Percentiles rank a stretch among this genome's conserved stretches.
Conservation (phyloP, 2,888 invertebrate genomes). For the Caenorhabditis becei region DNA sequence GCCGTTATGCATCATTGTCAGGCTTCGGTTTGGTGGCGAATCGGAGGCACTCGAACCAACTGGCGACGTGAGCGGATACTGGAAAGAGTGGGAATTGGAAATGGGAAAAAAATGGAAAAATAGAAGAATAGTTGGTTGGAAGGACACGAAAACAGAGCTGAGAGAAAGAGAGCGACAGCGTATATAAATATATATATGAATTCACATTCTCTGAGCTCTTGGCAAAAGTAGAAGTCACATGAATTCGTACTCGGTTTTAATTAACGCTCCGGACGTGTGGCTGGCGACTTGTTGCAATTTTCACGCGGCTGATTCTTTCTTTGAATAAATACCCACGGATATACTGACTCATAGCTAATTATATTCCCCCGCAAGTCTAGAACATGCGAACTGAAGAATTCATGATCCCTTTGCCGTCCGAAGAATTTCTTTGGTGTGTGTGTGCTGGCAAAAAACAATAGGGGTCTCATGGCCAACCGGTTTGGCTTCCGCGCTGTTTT, state of each 20-base stretch:
- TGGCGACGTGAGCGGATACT: conserved; percentile 70
- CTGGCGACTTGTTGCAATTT: conserved; percentile 4
- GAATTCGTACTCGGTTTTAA: conserved; percentile 40
- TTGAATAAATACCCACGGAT: background rate
- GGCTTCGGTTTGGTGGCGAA: conserved; percentile 64
- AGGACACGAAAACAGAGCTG: conserved; percentile 2
- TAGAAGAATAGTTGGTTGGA: background rate
- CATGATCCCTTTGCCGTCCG: background rate
- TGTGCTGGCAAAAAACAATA: background rate
- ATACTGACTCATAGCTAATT: conserved; percentile 12
- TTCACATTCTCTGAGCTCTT: conserved; percentile 1
- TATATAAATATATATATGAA: background rate
- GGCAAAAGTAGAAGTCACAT: conserved; percentile 17
- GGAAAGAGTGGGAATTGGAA: conserved; percentile 19
- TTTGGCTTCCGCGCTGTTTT: conserved; percentile 1
- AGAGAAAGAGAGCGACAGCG: background rate
- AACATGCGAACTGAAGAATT: background rate
- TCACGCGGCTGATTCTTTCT: background rate
- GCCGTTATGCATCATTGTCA: conserved; percentile 62
- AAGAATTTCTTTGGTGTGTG: background rate
- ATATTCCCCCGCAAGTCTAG: background rate
- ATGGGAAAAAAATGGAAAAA: too few relatives aligned
- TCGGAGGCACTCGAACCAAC: conserved; percentile 66
- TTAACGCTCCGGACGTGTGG: conserved; percentile 15
- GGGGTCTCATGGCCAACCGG: background rate